Base-by-base conservation (phyloP, 2,888 invertebrate genomes). In the Malachius bipustulatus region DNA sequence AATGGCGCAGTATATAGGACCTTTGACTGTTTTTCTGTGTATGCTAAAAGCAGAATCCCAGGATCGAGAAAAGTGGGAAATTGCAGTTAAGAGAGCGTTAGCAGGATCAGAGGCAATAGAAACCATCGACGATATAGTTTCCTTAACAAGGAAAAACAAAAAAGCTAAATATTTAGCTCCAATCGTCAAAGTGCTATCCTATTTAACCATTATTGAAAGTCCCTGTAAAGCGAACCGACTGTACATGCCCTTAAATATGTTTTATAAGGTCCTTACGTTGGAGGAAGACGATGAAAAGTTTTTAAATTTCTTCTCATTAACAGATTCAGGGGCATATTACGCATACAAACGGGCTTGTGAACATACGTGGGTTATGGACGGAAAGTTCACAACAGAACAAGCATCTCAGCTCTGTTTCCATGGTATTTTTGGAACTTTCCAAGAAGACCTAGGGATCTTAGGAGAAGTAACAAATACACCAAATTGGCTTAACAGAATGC, bases 1-100 rank as follows among this genome's bases (percentile, higher is more conserved):
- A 1, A 42, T 42, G 40, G 37, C 34, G 2, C 42, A 42, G 28
- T 32, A 35, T 19, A 2, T 42, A 8, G 42, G 40, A 1, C 42
- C 40, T 1, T 35, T 40, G 35, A 40, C 42, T 4, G 33, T 30
- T 1, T 9, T 40, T 2, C 8, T 42, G 1, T 37, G 32, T 14
- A 32, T 33, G 32, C 8, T 40, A 3, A 30, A 29, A 32, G 10
- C 31, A 3, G 34, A 27, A 2, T 31, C 19, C 2, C 13, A 15
- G 8, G 37, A 34, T 27, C 12, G 31, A 2, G 8, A 16, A 4
- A 41, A 41, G 32, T 39, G 41, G 41, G 32, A 34, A n/a, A n/a
- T n/a, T n/a, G 16, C 10, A 33, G 24, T 19, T 6, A 19, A 19
- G n/a, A 6, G 14, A 2, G 10, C 10, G 15, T 16, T 37, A n/a